Base-by-base conservation (phyloP, 2,113 vertebrate species). In the Gracilinanus agilis region DNA sequence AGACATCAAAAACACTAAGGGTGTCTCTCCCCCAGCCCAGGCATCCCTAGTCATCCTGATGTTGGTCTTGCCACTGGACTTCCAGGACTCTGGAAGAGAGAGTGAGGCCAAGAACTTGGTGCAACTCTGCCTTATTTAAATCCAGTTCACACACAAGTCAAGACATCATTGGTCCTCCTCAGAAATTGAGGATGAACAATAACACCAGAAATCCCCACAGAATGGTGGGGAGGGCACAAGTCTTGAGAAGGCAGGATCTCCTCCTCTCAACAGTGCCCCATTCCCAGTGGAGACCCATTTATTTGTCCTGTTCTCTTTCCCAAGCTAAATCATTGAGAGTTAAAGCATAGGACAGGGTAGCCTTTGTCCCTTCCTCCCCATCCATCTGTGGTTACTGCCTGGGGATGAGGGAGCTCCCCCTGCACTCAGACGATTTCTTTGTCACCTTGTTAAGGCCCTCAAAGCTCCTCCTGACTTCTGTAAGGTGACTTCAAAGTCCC, bases 301-400 rank as follows among this genome's bases (percentile, higher is more conserved):
- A 29, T 13, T n/a, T 21, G 13, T 34, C 34, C 61, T 75, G 67
- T 75, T 8, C 16, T 75, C 34, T 75, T 19, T 40, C 67, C 34
- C 16, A n/a, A 75, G 67, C 34, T n/a, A 75, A 75, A 11, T 75
- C 4, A n/a, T 19, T 8, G 34, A 7, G 40, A 75, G 16, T 21
- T 75, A n/a, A 75, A 75, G 67, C 67, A 75, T 34, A 75, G 40
- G 67, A 75, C 16, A 34, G 40, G 40, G n/a, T 8, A n/a, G 29
- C 29, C 29, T 67, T 67, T 13, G 16, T 67, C 29, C 29, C 11
- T 67, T 13, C 61, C 16, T 34, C 29, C 4, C 29, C 61, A 67
- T 11, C 11, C 34, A n/a, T 5, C 34, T 0, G 3, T 5, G 13
- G 1, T 16, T 34, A 34, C 12, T 5, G 61, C 12, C n/a, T 11